Evolutionary conservation across 2,113 vertebrate genomes (phyloP).

Genomic region (Quiscalus mexicanus): DNA sequence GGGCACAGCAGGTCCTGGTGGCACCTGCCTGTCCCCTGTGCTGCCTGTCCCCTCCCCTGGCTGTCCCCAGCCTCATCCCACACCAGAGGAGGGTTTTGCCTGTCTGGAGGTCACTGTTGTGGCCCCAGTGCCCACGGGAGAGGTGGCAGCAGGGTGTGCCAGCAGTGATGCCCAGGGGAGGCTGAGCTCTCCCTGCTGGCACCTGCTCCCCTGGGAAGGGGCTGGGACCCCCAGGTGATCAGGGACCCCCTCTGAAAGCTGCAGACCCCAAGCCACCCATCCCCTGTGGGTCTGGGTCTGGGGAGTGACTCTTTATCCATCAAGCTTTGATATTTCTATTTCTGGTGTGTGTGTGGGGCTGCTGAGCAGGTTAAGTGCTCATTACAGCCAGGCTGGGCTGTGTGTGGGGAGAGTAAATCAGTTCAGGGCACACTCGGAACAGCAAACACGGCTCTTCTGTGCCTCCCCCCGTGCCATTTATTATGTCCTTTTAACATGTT

Average conservation of each 20-base stretch:
- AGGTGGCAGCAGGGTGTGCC: neutral
- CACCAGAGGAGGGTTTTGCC: neutral
- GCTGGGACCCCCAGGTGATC: neutral
- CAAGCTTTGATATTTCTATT: rapidly evolving
- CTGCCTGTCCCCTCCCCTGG: neutral
- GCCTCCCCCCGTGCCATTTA: neutral
- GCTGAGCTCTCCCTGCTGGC: neutral
- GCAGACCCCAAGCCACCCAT: neutral
- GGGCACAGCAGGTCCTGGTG: neutral
- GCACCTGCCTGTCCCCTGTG: neutral
- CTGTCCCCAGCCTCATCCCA: neutral
- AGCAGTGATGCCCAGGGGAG: neutral
- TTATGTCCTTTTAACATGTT: neutral
- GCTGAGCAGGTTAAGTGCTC: neutral
- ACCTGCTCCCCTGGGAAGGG: neutral
- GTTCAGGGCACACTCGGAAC: neutral
- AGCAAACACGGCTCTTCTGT: neutral
- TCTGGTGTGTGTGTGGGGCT: neutral
- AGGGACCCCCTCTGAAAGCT: neutral
- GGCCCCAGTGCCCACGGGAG: rapidly evolving
- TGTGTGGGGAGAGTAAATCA: neutral
- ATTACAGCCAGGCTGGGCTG: neutral
- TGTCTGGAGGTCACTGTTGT: rapidly evolving
- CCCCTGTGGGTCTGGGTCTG: neutral
- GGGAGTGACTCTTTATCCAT: neutral